phyloP scores from a whole-genome alignment of 2,797 vertebrate genomes.

The Clarias laeviceps region DNA sequence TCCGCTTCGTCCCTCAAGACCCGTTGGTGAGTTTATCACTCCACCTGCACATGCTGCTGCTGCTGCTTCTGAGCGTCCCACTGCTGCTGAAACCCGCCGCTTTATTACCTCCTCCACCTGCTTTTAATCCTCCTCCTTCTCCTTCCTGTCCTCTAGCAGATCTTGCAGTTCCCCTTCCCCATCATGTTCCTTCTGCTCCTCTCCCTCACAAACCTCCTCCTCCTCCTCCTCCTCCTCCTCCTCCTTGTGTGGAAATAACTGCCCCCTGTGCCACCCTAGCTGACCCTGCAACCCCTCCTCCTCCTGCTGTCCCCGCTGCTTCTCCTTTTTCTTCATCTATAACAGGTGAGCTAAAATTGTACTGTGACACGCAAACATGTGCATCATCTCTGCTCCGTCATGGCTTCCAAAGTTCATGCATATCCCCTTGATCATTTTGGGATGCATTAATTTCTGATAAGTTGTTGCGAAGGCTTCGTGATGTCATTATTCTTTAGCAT shows the following conservation, averaged over 20 bases:
- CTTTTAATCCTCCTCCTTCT: neutral
- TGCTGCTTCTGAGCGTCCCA: neutral
- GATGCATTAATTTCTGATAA: neutral
- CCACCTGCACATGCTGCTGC: neutral
- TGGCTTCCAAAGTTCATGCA: neutral
- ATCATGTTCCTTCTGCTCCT: neutral
- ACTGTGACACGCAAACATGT: neutral
- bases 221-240: too few relatives aligned
- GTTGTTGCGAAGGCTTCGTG: neutral
- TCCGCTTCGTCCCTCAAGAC: conserved; percentile 63
- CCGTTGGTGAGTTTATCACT: neutral
- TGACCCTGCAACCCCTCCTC: conserved; percentile 39
- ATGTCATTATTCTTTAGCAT: too few relatives aligned
- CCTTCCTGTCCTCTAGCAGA: neutral
- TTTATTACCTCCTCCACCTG: neutral
- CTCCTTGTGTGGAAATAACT: conserved; percentile 44
- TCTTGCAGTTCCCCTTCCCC: neutral
- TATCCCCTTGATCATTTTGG: neutral
- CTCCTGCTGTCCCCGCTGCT: conserved; percentile 52
- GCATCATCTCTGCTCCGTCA: too few relatives aligned
- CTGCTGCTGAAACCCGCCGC: neutral
- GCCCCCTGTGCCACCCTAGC: conserved; percentile 37
- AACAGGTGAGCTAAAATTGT: neutral
- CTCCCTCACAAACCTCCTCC: neutral
- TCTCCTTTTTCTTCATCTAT: conserved; percentile 38